Conservation (phyloP, 2,888 invertebrate genomes). For the Creontiades dilutus region DNA sequence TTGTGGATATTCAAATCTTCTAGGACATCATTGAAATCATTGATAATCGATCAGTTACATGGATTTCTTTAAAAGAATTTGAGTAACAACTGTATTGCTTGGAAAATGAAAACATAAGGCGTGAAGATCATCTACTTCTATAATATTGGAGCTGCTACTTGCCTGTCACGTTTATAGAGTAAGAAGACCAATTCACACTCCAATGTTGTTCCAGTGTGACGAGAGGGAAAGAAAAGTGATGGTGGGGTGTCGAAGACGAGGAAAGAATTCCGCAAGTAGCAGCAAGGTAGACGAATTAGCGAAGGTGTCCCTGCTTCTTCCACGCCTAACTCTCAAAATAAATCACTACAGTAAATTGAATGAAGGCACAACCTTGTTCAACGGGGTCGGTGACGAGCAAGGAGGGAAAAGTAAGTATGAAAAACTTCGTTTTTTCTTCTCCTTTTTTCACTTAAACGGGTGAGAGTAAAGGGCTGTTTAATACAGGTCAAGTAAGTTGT, state of each 20-base stretch:
- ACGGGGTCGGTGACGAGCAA: neutral
- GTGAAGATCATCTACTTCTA: too few relatives aligned
- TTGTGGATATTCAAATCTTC: too few relatives aligned
- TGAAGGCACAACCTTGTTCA: slow-evolving; percentile 26
- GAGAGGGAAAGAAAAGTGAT: neutral
- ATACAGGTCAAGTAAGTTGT: slow-evolving; percentile 47
- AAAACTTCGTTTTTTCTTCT: neutral
- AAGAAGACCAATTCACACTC: neutral
- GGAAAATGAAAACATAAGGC: too few relatives aligned
- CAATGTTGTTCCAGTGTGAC: neutral
- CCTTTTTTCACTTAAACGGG: slow-evolving; percentile 17
- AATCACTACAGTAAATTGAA: slow-evolving; percentile 17
- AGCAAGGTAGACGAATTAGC: slow-evolving; percentile 6
- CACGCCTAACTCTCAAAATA: slow-evolving; percentile 10
- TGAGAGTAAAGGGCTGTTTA: slow-evolving; percentile 51
- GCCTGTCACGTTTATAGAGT: neutral
- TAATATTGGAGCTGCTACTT: too few relatives aligned
- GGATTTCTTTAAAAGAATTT: too few relatives aligned
- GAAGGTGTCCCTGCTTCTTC: neutral
- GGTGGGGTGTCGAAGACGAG: neutral
- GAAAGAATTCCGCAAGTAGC: neutral
- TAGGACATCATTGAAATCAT: too few relatives aligned
- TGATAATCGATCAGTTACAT: too few relatives aligned
- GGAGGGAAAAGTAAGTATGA: slow-evolving; percentile 4
- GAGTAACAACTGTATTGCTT: too few relatives aligned